Evolutionary conservation across 1,140 invertebrate genomes (phyloP).

Genomic region (Apis laboriosa): DNA sequence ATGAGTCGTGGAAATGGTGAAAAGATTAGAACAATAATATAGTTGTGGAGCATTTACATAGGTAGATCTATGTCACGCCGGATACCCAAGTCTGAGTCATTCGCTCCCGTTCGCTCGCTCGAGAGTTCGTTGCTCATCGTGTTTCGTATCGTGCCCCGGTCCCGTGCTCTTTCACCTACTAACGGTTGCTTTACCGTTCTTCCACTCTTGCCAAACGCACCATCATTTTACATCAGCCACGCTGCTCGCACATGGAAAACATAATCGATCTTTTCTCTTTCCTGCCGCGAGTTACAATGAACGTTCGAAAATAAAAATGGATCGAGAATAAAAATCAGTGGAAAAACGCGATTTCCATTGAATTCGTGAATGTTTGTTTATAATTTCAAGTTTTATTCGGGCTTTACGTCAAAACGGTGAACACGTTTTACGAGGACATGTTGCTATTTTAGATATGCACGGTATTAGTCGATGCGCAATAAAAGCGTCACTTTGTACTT

Average conservation of each 20-base stretch:
- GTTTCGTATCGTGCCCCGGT: constrained; percentile 20
- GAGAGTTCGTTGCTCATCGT: constrained; percentile 1
- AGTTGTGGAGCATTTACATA: constrained; percentile 16
- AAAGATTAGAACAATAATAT: constrained; percentile 31
- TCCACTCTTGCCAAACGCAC: constrained; percentile 29
- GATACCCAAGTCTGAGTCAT: constrained; percentile 56
- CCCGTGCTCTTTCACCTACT: constrained; percentile 67
- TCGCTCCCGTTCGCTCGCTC: constrained; percentile 33
- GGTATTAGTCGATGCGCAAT: not conserved
- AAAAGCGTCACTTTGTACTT: not conserved
- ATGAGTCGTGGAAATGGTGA: constrained; percentile 20
- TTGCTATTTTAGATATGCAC: not conserved
- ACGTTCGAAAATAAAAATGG: not conserved
- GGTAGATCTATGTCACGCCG: constrained; percentile 54
- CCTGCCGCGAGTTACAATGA: not conserved
- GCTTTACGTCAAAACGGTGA: not conserved
- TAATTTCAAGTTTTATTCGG: not conserved
- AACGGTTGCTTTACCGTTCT: constrained; percentile 50
- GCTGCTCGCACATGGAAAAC: not conserved
- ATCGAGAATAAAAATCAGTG: too few species aligned
- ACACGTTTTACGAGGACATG: not conserved
- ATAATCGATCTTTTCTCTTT: too few species aligned
- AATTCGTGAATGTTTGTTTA: not conserved
- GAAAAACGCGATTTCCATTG: not conserved
- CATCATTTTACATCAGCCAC: not conserved